Base-by-base conservation (phyloP, 2,888 invertebrate species). In the Ypsolopha sequella region DNA sequence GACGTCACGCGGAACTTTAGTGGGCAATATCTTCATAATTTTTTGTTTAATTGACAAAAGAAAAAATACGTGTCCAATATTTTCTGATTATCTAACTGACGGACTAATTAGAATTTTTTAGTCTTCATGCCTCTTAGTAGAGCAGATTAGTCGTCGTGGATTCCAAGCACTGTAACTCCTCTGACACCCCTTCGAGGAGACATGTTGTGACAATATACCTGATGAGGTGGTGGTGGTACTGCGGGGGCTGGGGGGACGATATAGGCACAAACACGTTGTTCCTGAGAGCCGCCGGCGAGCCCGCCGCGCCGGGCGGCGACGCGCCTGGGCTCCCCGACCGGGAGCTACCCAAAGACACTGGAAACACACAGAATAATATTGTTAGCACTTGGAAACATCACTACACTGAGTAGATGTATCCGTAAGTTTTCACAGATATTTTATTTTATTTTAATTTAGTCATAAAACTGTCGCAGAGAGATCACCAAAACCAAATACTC, bases 221-320 rank as follows among this genome's bases (percentile, higher is more conserved):
- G 68, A 65, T 65, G 61, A 59, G 71, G 63, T 59, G 68, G 63
- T 71, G 60, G 53, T 62, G 62, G 46, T 67, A 75, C 54, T 70
- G 73, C 58, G 88, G 89, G 52, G 88, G 88, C 63, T 89, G 90
- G 56, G 91, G 91, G 61, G 91, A 93, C 33, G 91, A 91, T 64
- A 97, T 97, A 36, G 98, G 97, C 87, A 97, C 94, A 77, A 97
- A 97, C 60, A 97, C 92, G 79, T 96, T 95, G 74, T 93, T 94
- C 59, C 94, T 90, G 54, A 93, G 89, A 39, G 93, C 92, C 49
- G 61, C 69, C 48, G 71, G 47, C 54, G 90, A 90, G 46, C 92
- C 89, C 36, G 47, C 92, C 89, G 38, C 90, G 46, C 48, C 41
- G 47, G 91, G 90, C 80, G 92, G 91, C 43, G 95, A 94, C 70